Percentiles rank a stretch among this genome's conserved stretches.
Evolutionary conservation across 53 echinoderm and acorn worm genomes (phyloP).

Genomic region (Astropecten irregularis): DNA sequence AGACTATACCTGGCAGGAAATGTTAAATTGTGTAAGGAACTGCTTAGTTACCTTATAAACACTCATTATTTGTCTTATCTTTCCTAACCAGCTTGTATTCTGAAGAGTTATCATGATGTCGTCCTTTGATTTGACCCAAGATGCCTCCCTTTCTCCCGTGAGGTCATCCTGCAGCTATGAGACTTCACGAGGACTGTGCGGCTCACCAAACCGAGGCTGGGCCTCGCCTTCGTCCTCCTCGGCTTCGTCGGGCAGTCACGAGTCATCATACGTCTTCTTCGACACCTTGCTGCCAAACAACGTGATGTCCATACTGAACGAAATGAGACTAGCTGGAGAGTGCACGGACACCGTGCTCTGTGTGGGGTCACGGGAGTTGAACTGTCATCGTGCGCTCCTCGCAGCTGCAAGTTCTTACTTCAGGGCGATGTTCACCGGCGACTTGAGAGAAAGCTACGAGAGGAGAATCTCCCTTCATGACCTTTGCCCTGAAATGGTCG

Average conservation of each 20-base stretch:
- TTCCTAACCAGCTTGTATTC: too few relatives aligned
- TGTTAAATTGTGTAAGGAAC: too few relatives aligned
- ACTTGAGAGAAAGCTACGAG: slow-evolving; percentile 66
- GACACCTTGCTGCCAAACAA: slow-evolving; percentile 34
- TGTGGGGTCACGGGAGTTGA: slow-evolving; percentile 54
- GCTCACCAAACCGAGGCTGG: slow-evolving; percentile 42
- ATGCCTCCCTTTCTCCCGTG: slow-evolving; percentile 7
- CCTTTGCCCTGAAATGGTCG: slow-evolving; percentile 45
- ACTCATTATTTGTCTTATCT: too few relatives aligned
- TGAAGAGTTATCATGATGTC: slow-evolving; percentile 10
- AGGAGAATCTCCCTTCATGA: slow-evolving; percentile 48
- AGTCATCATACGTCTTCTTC: slow-evolving; percentile 28
- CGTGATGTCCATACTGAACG: slow-evolving; percentile 51
- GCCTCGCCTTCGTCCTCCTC: slow-evolving; percentile 17
- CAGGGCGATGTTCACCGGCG: slow-evolving; percentile 67
- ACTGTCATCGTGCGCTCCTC: slow-evolving; percentile 70
- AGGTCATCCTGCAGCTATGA: slow-evolving; percentile 31
- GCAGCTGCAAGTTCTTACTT: slow-evolving; percentile 77
- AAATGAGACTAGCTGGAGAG: slow-evolving; percentile 54
- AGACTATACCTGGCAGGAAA: too few relatives aligned
- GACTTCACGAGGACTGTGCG: slow-evolving; percentile 7
- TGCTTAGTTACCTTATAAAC: too few relatives aligned
- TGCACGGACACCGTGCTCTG: slow-evolving; percentile 62
- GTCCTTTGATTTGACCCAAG: slow-evolving; percentile 34
- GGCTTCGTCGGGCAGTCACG: background rate